Base-by-base conservation (phyloP, 2,888 invertebrate species). In the Aphidius colemani region DNA sequence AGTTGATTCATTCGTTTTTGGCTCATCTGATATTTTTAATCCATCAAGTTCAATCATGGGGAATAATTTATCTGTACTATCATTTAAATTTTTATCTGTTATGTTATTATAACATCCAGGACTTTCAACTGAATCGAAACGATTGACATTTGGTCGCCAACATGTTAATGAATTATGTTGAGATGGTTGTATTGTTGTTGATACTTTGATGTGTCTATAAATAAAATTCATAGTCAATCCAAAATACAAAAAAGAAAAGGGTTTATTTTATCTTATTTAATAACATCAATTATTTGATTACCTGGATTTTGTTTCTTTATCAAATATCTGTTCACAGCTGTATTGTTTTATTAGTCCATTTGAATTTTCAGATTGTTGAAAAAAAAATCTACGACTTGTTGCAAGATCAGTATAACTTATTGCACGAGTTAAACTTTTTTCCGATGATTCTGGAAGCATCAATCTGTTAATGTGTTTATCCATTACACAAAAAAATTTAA, bases 261-360 rank as follows among this genome's bases (percentile, higher is more conserved):
- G n/a, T 30, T 30, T 30, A 2, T 30, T 30, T 1, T 30, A 30
- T 5, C 1, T 30, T 2, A 30, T 30, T 1, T 1, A 30, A 30
- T 30, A 30, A 30, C n/a, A n/a, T 55, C 43, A 9, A 8, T n/a
- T 10, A n/a, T 49, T 43, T 39, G 50, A 51, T 65, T 67, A 78
- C 79, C 74, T 75, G 43, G 69, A 61, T 13, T 71, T 72, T 5
- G 67, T 66, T 18, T 53, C 45, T 60, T 69, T 63, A 66, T 76
- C 68, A 13, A 73, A 72, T 63, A 76, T 73, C 59, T 76, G 72
- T 64, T 78, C 78, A 48, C 70, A 79, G 61, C 75, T 78, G 61
- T 74, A 75, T 55, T 75, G 75, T 51, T 70, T 71, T 11, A 75
- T 46, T 41, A 79, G 70, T 60, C 67, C 70, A 39, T 69, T 70